These are phyloP conservation scores for Nemotelus nigrinus DNA, from an alignment of 2,888 invertebrate species.

Conservation along the genomic window DNA sequence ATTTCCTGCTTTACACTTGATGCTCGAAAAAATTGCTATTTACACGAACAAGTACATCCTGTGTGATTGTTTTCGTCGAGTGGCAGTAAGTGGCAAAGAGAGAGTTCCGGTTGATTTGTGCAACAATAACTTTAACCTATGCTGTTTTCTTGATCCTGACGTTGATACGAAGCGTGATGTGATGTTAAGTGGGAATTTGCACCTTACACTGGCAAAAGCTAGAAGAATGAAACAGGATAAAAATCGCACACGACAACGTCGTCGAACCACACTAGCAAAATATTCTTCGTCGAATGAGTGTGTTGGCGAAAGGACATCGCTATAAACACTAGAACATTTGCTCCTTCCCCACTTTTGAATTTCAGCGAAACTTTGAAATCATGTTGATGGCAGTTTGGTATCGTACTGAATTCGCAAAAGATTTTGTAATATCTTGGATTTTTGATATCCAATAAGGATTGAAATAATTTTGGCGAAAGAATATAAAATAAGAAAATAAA, in stretches of 20 bases:
- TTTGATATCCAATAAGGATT: background rate
- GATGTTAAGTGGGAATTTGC: background rate
- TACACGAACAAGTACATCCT: constrained; percentile 29
- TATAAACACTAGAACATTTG: background rate
- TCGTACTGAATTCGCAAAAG: constrained; percentile 25
- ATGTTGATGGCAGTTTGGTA: background rate
- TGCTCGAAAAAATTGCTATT: constrained; percentile 21
- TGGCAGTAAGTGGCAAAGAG: constrained; percentile 26
- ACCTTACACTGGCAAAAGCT: background rate
- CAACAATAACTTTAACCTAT: constrained; percentile 14
- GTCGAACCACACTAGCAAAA: constrained; percentile 25
- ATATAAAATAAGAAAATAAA: no score
- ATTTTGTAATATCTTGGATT: background rate
- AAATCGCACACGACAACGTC: constrained; percentile 1
- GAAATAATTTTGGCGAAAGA: background rate
- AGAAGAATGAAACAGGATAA: constrained; percentile 5
- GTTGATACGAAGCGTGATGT: constrained; percentile 11
- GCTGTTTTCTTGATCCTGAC: background rate
- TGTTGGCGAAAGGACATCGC: constrained; percentile 26
- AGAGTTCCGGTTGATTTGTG: constrained; percentile 19
- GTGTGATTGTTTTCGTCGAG: constrained; percentile 13
- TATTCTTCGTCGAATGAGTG: constrained; percentile 20
- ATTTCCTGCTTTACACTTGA: constrained; percentile 13
- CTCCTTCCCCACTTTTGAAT: background rate
- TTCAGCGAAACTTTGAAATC: constrained; percentile 11